These are phyloP conservation scores for Epizoanthus illoricatus DNA, from an alignment of 92 coral and sea anemone genomes.

Conservation along the genomic window DNA sequence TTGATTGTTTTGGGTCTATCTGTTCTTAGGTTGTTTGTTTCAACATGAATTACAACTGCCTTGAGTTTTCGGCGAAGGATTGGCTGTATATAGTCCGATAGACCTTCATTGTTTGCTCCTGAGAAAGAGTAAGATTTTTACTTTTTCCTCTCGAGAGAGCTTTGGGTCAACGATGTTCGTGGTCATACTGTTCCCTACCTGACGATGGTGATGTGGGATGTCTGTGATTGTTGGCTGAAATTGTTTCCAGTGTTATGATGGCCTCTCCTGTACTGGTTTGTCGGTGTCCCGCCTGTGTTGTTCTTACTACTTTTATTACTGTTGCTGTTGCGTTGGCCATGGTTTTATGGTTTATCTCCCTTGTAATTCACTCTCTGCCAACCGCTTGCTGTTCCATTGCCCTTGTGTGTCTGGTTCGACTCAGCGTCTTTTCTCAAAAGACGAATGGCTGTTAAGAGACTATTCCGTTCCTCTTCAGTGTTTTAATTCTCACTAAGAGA, in stretches of 20 bases:
- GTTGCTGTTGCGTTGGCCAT: neutral
- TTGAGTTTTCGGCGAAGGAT: slow-evolving; percentile 14
- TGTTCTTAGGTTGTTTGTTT: slow-evolving; percentile 17
- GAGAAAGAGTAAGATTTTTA: slow-evolving; percentile 26
- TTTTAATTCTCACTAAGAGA: too few species aligned
- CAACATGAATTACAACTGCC: slow-evolving; percentile 9
- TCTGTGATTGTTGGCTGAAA: neutral
- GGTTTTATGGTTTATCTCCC: neutral
- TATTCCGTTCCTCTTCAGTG: too few species aligned
- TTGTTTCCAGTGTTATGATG: neutral
- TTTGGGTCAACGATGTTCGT: slow-evolving; percentile 18
- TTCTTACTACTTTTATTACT: neutral
- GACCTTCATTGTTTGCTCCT: slow-evolving; percentile 15
- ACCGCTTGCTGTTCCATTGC: neutral
- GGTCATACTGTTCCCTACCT: slow-evolving; percentile 17
- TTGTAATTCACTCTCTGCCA: neutral
- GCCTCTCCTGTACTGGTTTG: neutral
- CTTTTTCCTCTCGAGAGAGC: slow-evolving; percentile 9
- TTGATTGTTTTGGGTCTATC: slow-evolving; percentile 16
- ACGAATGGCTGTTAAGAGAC: neutral
- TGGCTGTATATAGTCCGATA: slow-evolving; percentile 17
- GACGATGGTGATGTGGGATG: slow-evolving; percentile 8
- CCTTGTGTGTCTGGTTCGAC: too few species aligned
- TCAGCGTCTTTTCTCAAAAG: neutral
- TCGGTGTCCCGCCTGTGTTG: neutral